Conservation (phyloP, 2,797 vertebrate species). For the Petrocephalus schoutedeni region DNA sequence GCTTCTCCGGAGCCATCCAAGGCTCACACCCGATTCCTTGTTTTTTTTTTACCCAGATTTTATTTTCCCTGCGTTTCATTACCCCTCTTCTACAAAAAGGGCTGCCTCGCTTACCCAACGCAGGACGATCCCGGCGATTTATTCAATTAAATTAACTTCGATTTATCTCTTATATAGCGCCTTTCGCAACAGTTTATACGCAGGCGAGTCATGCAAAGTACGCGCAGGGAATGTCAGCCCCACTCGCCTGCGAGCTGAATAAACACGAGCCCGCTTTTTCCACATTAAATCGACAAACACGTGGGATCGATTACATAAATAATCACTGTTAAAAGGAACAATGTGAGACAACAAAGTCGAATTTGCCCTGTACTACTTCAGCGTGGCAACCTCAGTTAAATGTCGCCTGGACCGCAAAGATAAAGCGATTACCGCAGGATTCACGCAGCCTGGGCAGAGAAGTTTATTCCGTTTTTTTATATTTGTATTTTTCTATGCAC, state of each 20-base stretch:
- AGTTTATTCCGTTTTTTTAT: background rate
- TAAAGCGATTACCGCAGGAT: background rate
- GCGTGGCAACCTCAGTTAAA: background rate
- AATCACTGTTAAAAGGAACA: conserved; percentile 19
- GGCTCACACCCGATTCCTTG: background rate
- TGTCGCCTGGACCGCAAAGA: background rate
- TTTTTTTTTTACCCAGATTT: background rate
- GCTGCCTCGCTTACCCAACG: background rate
- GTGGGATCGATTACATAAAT: conserved; percentile 16
- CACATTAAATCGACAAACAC: conserved; percentile 18
- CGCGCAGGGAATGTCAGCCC: background rate
- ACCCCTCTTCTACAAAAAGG: background rate
- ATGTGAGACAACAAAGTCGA: background rate
- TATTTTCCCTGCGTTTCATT: background rate
- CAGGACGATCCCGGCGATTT: background rate
- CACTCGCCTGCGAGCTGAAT: background rate
- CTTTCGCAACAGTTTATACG: background rate
- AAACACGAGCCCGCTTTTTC: conserved; percentile 9
- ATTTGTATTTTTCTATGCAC: background rate
- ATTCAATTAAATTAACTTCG: too few relatives aligned
- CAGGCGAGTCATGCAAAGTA: background rate
- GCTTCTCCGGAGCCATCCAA: background rate
- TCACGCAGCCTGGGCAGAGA: background rate
- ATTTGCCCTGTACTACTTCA: conserved; percentile 1
- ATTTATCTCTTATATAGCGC: too few relatives aligned